Conservation (phyloP, 2,888 invertebrate genomes). For the Rhagium mordax region DNA sequence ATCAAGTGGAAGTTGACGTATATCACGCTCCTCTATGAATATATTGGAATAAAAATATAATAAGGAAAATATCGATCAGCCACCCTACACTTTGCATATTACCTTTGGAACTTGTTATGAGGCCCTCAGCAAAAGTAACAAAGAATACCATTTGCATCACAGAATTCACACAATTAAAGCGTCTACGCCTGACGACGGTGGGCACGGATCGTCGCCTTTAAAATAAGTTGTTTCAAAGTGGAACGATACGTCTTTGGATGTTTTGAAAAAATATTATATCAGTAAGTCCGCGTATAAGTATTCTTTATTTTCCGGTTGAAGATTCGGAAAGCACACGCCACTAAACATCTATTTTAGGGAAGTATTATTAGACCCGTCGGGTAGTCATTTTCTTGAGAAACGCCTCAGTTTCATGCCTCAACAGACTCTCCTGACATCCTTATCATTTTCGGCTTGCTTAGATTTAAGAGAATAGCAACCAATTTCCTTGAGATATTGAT, state of each 20-base stretch:
- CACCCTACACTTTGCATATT: no score
- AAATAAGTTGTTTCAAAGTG: no score
- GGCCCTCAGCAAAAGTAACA: background rate
- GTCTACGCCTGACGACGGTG: no score
- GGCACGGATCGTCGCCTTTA: no score
- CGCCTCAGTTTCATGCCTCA: slow-evolving; percentile 11
- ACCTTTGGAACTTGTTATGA: background rate
- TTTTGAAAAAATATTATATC: background rate
- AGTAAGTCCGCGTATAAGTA: slow-evolving; percentile 17
- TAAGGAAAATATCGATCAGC: background rate
- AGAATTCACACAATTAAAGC: background rate
- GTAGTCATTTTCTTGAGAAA: slow-evolving; percentile 15
- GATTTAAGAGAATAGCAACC: background rate
- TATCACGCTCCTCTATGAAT: background rate
- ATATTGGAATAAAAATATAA: background rate
- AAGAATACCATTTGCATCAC: background rate
- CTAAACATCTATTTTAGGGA: slow-evolving; percentile 28
- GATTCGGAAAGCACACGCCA: slow-evolving; percentile 18
- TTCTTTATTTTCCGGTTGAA: slow-evolving; percentile 16
- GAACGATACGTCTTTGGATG: background rate
- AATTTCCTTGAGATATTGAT: background rate
- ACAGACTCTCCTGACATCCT: background rate
- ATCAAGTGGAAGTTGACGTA: background rate
- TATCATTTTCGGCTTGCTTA: background rate
- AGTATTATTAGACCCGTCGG: slow-evolving; percentile 16